Percentiles rank a stretch among this genome's conserved stretches.
phyloP scores from a whole-genome alignment of 2,113 vertebrate genomes.

The Poecile atricapillus region DNA sequence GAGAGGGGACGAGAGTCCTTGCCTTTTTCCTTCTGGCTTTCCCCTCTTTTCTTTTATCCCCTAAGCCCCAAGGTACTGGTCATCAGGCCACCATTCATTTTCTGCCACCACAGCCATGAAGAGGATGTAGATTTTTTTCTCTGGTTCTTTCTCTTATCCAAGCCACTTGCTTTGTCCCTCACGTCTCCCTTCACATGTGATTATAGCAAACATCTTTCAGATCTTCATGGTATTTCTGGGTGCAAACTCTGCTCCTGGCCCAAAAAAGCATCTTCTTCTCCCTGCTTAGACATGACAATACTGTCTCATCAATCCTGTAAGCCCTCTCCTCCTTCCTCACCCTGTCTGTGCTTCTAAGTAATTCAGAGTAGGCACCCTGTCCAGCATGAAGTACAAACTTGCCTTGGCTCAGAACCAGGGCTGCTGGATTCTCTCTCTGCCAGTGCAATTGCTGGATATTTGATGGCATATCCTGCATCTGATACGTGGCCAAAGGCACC shows the following conservation, averaged over 20 bases:
- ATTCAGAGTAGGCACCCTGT: neutral
- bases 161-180: neutral
- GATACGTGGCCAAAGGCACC: neutral
- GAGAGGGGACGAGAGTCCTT: neutral
- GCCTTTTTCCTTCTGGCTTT: neutral
- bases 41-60: neutral
- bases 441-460: neutral
- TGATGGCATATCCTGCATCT: neutral
- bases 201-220: neutral
- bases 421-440: neutral
- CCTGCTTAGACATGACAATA: neutral
- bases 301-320: neutral
- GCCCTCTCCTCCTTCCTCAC: neutral
- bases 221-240: neutral
- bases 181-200: neutral
- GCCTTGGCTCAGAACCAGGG: neutral
- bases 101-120: neutral
- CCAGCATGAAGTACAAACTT: neutral
- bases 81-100: neutral
- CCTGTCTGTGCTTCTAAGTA: neutral
- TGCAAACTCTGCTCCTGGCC: neutral
- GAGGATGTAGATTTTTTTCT: neutral
- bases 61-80: neutral
- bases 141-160: neutral
- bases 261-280: neutral